Evolutionary conservation across 2,113 vertebrate genomes (phyloP), one percentile per base, ranked within the genome.

Genomic region (Egretta garzetta): DNA sequence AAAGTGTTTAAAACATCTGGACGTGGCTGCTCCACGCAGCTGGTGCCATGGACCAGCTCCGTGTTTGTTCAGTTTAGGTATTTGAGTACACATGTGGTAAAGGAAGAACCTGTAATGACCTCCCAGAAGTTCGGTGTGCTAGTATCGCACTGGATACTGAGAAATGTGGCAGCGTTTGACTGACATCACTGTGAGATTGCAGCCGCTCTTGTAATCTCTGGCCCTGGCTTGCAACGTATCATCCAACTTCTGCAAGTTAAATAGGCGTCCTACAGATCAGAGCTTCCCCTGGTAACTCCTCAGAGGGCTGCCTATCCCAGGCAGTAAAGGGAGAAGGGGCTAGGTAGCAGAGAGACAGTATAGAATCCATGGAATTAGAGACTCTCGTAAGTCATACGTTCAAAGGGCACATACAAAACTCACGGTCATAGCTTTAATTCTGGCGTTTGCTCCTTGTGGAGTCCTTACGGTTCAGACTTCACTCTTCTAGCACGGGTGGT

Each of bases 341-440:
- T n/a, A 23, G 16, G 11, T 3, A 45, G 17, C 24, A 39, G 80
- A 55, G 21, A 67, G 50, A 26, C 63, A 32, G 9, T 35, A 20
- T 0, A 3, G 90, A 88, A 64, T 63, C 32, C 7, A 1, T 32
- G 58, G 35, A 56, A 43, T 60, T 43, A 12, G 66, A 37, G 10
- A 6, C 15, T 33, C 6, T 62, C 6, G 0, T 22, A 22, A 26
- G 50, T 37, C 26, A 3, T 14, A 1, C 9, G 2, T 58, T 58
- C 33, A n/a, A 67, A 74, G n/a, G 20, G 4, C 33, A 26, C 4
- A 1, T 4, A 5, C 0, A 8, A 6, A 24, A 32, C 12, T 50
- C 16, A 12, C 10, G 24, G 8, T 18, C 11, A 6, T 33, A 16
- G 10, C 33, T 66, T 28, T 35, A 77, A 30, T 60, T 66, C 41